Evolutionary conservation across 2,888 invertebrate species (phyloP).

Genomic region (Timema podura): DNA sequence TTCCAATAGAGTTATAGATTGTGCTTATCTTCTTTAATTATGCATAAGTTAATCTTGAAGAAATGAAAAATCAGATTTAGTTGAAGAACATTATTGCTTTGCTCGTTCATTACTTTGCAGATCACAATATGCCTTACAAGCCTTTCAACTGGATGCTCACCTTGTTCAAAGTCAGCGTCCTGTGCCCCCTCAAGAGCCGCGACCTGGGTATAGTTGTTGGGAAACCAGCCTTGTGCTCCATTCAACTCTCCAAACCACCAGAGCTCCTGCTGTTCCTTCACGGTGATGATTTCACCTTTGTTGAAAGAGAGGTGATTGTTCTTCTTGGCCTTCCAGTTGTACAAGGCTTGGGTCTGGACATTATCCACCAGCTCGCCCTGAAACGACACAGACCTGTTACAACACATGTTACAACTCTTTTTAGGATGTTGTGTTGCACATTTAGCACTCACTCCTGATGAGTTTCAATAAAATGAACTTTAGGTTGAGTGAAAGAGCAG

Average conservation of each 20-base stretch:
- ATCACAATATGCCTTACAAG: too few species aligned
- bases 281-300: conserved; percentile 56
- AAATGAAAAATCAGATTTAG: too few species aligned
- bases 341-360: conserved; percentile 50
- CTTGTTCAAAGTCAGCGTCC: neutral
- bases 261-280: conserved; percentile 58
- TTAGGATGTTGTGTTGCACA: too few species aligned
- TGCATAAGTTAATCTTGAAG: too few species aligned
- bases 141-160: neutral
- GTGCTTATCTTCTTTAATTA: too few species aligned
- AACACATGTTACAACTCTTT: too few species aligned
- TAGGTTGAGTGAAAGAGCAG: too few species aligned
- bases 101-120: too few species aligned
- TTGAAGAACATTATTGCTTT: too few species aligned
- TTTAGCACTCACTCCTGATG: too few species aligned
- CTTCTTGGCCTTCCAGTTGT: conserved; percentile 57
- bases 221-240: conserved; percentile 56
- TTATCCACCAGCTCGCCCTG: conserved; percentile 43
- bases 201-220: conserved; percentile 53
- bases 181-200: neutral
- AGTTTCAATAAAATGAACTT: too few species aligned
- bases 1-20: too few species aligned
- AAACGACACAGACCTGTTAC: neutral
- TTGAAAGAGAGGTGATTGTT: conserved; percentile 57
- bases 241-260: conserved; percentile 60